Percentiles rank a stretch among this genome's conserved stretches.
These are phyloP conservation scores for Tonatia bakeri DNA, from an alignment of 2,113 vertebrate genomes.

Conservation along the genomic window DNA sequence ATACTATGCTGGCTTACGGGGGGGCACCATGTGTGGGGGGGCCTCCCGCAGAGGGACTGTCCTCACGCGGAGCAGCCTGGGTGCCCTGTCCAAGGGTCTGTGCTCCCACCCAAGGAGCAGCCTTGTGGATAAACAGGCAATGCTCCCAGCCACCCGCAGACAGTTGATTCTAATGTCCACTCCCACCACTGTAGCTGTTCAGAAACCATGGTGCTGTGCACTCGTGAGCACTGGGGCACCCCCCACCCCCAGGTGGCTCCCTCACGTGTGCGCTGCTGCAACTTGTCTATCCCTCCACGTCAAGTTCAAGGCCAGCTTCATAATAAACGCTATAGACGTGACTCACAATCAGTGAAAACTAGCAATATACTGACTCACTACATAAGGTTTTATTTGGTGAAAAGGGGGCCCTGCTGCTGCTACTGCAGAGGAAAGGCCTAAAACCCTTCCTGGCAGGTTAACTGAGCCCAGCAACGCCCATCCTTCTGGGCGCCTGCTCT, in stretches of 20 bases:
- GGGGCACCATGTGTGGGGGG: accelerated
- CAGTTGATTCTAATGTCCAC: neutral
- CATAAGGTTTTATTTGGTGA: neutral
- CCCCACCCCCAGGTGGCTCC: neutral
- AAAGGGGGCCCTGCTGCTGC: neutral
- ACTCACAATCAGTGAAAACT: neutral
- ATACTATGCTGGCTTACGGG: neutral
- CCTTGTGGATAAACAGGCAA: neutral
- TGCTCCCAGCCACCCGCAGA: neutral
- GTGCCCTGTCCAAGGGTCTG: accelerated
- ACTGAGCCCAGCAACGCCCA: neutral
- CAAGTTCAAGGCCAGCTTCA: no score
- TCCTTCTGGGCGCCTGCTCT: neutral
- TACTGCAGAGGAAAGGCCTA: neutral
- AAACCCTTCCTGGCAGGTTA: no score
- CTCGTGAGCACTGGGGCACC: neutral
- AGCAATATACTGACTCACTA: accelerated
- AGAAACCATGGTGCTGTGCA: accelerated
- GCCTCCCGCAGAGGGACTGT: neutral
- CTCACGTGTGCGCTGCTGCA: no score
- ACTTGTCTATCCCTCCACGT: accelerated
- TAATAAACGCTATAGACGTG: accelerated
- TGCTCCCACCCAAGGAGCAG: neutral
- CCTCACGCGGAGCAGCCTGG: neutral
- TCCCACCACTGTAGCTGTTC: neutral